phyloP scores from a whole-genome alignment of 2,888 invertebrate species.

The Lepidonotus clava region DNA sequence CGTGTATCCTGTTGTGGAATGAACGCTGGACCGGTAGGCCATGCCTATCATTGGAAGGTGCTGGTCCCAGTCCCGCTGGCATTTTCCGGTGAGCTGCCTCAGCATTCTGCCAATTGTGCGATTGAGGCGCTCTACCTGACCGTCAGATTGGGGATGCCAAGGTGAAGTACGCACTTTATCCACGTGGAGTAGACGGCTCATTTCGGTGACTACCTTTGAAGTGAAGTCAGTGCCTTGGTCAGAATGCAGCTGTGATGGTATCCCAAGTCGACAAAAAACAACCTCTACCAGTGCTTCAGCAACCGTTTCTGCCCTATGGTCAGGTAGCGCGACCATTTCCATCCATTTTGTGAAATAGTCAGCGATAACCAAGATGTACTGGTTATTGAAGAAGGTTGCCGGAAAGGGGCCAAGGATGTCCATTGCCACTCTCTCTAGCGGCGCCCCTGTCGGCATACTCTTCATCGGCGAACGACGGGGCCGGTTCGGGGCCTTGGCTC shows the following conservation, averaged over 20 bases:
- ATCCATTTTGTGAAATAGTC: conserved; percentile 30
- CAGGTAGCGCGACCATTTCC: conserved; percentile 12
- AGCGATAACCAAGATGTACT: conserved; percentile 10
- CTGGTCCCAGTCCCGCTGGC: conserved; percentile 69
- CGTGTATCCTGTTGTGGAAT: conserved; percentile 63
- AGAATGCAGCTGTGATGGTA: background rate
- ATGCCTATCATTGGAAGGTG: conserved; percentile 64
- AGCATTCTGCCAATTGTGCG: background rate
- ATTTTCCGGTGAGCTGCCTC: background rate
- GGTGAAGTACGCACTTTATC: conserved; percentile 3
- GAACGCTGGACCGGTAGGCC: conserved; percentile 65
- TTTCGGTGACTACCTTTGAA: background rate
- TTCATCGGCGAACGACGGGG: background rate
- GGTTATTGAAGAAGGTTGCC: background rate
- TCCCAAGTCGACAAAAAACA: background rate
- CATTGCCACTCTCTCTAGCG: background rate
- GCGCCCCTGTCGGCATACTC: background rate
- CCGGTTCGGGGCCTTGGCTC: background rate
- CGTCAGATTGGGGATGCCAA: background rate
- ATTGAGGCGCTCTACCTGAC: background rate
- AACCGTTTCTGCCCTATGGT: conserved; percentile 21
- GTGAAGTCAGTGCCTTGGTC: conserved; percentile 39
- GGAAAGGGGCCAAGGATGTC: background rate
- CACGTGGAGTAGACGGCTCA: background rate
- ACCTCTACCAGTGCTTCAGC: background rate